These are phyloP conservation scores for Trididemnum nubilum DNA, from an alignment of 23 tunicate genomes.

Conservation along the genomic window DNA sequence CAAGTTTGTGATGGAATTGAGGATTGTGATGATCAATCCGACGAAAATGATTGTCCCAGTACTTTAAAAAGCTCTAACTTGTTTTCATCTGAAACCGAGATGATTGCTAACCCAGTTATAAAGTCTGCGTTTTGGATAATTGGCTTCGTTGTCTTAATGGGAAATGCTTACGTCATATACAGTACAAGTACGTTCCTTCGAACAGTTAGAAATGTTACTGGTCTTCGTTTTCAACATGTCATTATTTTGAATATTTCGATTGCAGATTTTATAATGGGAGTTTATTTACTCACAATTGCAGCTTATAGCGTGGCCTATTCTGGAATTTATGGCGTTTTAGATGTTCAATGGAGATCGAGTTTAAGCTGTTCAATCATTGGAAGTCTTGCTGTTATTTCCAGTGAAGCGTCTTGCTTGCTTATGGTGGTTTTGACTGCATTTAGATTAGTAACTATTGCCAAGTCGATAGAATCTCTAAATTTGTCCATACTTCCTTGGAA, in stretches of 20 bases:
- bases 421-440: constrained; percentile 20
- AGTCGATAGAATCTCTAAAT: not conserved
- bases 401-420: constrained; percentile 30
- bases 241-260: constrained; percentile 43
- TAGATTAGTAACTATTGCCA: not conserved
- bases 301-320: constrained; percentile 14
- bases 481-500: not conserved
- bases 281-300: constrained; percentile 37
- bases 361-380: constrained; percentile 1
- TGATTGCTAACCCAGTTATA: constrained; percentile 2
- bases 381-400: constrained; percentile 22
- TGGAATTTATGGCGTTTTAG: constrained; percentile 28
- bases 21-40: constrained; percentile 18
- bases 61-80: not conserved
- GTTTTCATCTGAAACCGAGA: constrained; percentile 27
- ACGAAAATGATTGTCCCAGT: constrained; percentile 8
- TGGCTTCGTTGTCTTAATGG: not conserved
- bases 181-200: not conserved
- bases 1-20: not conserved
- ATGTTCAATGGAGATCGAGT: constrained; percentile 35
- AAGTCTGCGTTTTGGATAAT: constrained; percentile 9
- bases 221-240: not conserved
- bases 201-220: not conserved
- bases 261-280: constrained; percentile 52
- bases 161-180: not conserved